These are phyloP conservation scores for Batillaria attramentaria DNA, from an alignment of 1,140 invertebrate species.

Conservation along the genomic window DNA sequence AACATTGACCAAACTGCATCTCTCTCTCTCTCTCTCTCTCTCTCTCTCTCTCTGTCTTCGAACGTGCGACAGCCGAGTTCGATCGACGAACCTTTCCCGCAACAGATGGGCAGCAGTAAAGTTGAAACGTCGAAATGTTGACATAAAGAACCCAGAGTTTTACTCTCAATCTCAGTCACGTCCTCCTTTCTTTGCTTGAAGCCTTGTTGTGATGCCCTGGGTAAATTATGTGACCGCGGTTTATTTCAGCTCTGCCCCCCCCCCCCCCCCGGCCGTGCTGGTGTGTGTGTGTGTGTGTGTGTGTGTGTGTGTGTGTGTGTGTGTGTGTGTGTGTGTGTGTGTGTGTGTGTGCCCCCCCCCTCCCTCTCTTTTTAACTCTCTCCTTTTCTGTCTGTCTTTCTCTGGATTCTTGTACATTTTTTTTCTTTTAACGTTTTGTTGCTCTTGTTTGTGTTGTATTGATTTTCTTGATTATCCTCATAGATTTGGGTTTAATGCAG, in stretches of 20 bases:
- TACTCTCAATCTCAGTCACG: neutral
- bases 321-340: conserved; percentile 16
- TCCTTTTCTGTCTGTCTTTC: neutral
- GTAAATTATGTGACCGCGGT: neutral
- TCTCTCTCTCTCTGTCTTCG: too few relatives aligned
- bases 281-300: neutral
- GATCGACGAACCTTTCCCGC: too few relatives aligned
- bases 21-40: too few relatives aligned
- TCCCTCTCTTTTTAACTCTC: neutral
- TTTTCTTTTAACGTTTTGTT: neutral
- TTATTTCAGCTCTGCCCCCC: neutral
- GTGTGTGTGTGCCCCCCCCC: neutral
- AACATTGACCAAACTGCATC: too few relatives aligned
- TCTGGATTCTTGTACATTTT: neutral
- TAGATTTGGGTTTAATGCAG: neutral
- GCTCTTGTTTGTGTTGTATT: neutral
- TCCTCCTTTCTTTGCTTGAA: too few relatives aligned
- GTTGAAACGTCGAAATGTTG: neutral
- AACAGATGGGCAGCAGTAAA: neutral
- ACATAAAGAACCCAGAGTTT: neutral
- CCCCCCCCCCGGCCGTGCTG: neutral
- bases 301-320: neutral
- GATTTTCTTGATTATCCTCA: neutral
- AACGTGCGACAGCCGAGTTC: too few relatives aligned
- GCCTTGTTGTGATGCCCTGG: too few relatives aligned